phyloP scores from a whole-genome alignment of 2,797 vertebrate genomes.

The Helicolenus hilgendorfi region DNA sequence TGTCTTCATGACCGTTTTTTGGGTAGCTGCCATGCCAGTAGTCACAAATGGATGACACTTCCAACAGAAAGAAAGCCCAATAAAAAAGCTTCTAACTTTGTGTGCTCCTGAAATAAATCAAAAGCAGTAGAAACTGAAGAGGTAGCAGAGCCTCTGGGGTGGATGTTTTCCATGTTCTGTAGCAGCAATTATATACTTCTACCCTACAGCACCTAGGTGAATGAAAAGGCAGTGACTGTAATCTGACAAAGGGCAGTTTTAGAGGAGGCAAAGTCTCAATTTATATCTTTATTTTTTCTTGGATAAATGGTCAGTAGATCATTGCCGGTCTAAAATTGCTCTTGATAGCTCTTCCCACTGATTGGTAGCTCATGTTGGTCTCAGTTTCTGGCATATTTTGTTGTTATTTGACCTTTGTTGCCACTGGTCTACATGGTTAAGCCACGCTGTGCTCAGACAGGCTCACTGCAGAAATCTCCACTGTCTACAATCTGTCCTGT shows the following conservation, averaged over 20 bases:
- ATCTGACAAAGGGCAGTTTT: neutral
- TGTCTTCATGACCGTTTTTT: neutral
- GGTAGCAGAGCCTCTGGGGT: neutral
- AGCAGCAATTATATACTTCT: neutral
- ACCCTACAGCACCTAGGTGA: neutral
- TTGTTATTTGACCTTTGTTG: constrained; percentile 4
- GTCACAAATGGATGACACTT: constrained; percentile 8
- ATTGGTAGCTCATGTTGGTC: neutral
- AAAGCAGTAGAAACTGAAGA: neutral
- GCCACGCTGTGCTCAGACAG: neutral
- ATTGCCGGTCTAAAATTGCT: neutral
- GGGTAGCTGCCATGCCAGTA: constrained; percentile 31
- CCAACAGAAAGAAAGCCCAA: neutral
- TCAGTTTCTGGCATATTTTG: neutral
- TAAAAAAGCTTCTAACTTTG: neutral
- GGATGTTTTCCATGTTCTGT: neutral
- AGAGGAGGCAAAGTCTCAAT: neutral
- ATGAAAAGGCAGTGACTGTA: neutral
- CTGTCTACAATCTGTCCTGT: neutral
- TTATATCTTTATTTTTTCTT: neutral
- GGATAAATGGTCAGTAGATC: neutral
- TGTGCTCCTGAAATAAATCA: neutral
- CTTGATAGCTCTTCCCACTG: neutral
- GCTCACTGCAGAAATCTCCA: neutral
- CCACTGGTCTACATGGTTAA: neutral